Conservation (phyloP, 2,888 invertebrate genomes). For the Orthonevra nobilis region DNA sequence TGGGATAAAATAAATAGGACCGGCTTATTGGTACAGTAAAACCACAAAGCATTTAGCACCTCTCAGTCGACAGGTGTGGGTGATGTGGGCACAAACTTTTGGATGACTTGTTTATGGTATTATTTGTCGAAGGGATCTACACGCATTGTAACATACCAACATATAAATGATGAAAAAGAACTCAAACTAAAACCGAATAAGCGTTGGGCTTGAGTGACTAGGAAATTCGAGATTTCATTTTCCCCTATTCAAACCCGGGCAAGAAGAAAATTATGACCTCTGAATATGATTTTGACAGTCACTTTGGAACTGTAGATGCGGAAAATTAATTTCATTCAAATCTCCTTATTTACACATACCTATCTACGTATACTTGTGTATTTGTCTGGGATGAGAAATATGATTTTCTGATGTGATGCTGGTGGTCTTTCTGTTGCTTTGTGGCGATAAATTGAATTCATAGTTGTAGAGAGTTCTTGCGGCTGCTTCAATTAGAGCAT, state of each 20-base stretch:
- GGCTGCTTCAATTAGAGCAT: no score
- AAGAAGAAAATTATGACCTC: conserved; percentile 39
- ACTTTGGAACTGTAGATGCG: conserved; percentile 24
- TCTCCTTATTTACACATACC: no score
- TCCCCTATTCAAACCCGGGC: conserved; percentile 16
- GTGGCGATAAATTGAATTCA: no score
- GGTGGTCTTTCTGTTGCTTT: no score
- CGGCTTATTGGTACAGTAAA: not conserved
- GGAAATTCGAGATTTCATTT: not conserved
- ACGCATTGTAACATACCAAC: no score
- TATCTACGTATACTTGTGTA: no score
- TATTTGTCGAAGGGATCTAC: not conserved
- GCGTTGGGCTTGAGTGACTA: not conserved
- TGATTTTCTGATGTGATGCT: no score
- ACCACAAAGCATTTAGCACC: conserved; percentile 11
- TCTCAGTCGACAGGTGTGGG: conserved; percentile 1
- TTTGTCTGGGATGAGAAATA: no score
- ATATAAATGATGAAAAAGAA: conserved; percentile 4
- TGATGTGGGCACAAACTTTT: conserved; percentile 15
- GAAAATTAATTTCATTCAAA: conserved; percentile 49
- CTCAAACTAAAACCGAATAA: not conserved
- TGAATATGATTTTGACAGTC: conserved; percentile 45
- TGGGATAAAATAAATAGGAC: conserved; percentile 9
- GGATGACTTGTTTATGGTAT: conserved; percentile 6
- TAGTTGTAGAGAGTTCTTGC: no score